Base-by-base conservation (phyloP, 2,113 vertebrate genomes). In the Aplodontia rufa region DNA sequence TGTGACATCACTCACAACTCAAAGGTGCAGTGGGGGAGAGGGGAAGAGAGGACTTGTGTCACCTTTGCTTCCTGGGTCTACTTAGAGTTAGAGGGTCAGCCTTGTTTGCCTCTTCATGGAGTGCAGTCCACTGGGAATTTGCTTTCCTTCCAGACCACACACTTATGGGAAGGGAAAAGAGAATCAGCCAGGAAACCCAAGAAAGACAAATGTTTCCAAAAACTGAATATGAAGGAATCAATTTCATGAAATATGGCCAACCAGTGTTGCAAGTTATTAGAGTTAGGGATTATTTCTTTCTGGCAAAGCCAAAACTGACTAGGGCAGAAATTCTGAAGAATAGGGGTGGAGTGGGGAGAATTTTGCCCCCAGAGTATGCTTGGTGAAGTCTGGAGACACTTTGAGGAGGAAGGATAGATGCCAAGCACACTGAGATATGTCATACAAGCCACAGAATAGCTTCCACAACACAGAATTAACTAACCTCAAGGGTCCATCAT, bases 281-380 rank as follows among this genome's bases (percentile, higher is more conserved):
- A 5, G 7, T 10, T 2, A 30, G 8, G 2, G 28, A 10, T 3
- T 3, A 0, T 28, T 86, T 60, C 71, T 30, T 69, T 37, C 47
- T 10, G 35, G 55, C 47, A 37, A 51, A 35, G 64, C 22, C 24
- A 28, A 68, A 82, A 32, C 40, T 4, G 5, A 17, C 1, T 3
- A 49, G 45, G 69, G 53, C 35, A 71, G 26, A 78, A 35, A 28
- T 62, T 68, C 22, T 71, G 37, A 26, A 42, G 6, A 24, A 26
- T 11, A 60, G 9, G 2, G 0, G 3, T 2, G 22, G 22, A 0
- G 26, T 6, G 0, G 40, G 49, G 17, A 8, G n/a, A 37, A n/a
- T 37, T 35, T 53, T 75, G n/a, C 4, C 55, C 32, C 42, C 19
- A 35, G 85, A 60, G 55, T 17, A 85, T 35, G 14, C 42, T 68